Conservation (phyloP, 2,113 vertebrate species). For the Callipepla californica region DNA sequence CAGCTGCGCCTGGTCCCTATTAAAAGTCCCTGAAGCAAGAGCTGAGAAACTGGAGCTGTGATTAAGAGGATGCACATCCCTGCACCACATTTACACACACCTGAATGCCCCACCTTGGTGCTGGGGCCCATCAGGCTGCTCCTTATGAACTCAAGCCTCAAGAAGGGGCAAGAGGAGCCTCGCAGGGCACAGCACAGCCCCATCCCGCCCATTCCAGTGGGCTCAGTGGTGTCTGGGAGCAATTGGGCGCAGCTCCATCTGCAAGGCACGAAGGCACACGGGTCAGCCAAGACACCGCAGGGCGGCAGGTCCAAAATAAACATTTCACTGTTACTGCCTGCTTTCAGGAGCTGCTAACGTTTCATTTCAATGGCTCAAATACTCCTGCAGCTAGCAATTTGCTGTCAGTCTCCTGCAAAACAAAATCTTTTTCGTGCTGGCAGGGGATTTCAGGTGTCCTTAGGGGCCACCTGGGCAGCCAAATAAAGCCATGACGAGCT, state of each 20-base stretch:
- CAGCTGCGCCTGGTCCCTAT: not conserved
- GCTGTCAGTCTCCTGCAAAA: slow-evolving; percentile 17
- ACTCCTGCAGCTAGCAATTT: slow-evolving; percentile 13
- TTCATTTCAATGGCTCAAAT: not conserved
- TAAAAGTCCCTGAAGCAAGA: not conserved
- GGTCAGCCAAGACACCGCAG: slow-evolving; percentile 48
- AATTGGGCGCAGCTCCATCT: not conserved
- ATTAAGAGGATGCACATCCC: not conserved
- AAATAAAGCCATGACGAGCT: not conserved
- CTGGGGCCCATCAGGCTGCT: not conserved
- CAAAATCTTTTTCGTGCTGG: slow-evolving; percentile 9
- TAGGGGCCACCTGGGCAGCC: slow-evolving; percentile 2
- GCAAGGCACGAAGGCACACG: not conserved
- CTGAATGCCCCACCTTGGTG: not conserved
- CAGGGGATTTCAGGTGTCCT: not conserved
- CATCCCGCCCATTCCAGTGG: not conserved
- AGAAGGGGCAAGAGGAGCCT: not conserved
- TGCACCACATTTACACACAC: fast-evolving
- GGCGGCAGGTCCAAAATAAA: not conserved
- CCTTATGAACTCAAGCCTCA: not conserved
- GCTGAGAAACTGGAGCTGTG: not conserved
- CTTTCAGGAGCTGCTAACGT: not conserved
- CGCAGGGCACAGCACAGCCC: not conserved
- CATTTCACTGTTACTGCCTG: not conserved
- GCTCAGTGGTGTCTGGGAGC: slow-evolving; percentile 8